Conservation (phyloP, 2,888 invertebrate genomes). For the Phengaris alcon region DNA sequence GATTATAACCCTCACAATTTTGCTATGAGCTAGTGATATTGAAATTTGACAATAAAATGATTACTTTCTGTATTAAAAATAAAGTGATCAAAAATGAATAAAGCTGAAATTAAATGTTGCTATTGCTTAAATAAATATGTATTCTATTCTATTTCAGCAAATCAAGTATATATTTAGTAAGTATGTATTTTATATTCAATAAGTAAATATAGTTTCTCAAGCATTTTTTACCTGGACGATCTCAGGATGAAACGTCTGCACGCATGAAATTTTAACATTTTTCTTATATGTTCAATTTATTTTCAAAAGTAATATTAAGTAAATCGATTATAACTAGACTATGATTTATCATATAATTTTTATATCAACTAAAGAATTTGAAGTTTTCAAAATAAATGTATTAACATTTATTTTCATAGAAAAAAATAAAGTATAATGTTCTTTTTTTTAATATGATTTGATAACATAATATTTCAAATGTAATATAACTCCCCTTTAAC, state of each 20-base stretch:
- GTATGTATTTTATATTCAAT: too few relatives aligned
- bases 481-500: too few relatives aligned
- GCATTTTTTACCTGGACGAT: conserved; percentile 58
- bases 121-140: not conserved
- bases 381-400: too few relatives aligned
- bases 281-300: conserved; percentile 10
- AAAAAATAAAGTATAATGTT: too few relatives aligned
- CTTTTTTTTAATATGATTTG: too few relatives aligned
- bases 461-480: too few relatives aligned
- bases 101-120: not conserved
- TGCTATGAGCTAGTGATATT: too few relatives aligned
- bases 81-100: not conserved
- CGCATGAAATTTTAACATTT: conserved; percentile 55
- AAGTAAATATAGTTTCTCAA: not conserved
- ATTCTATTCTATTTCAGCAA: conserved; percentile 16
- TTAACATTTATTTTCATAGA: too few relatives aligned
- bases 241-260: conserved; percentile 58
- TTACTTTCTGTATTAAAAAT: too few relatives aligned
- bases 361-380: too few relatives aligned
- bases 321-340: not conserved
- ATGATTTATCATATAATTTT: not conserved
- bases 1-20: too few relatives aligned
- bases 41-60: too few relatives aligned
- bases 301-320: not conserved
- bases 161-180: not conserved